Evolutionary conservation across 2,797 vertebrate genomes (phyloP).

Genomic region (Denticeps clupeoides): DNA sequence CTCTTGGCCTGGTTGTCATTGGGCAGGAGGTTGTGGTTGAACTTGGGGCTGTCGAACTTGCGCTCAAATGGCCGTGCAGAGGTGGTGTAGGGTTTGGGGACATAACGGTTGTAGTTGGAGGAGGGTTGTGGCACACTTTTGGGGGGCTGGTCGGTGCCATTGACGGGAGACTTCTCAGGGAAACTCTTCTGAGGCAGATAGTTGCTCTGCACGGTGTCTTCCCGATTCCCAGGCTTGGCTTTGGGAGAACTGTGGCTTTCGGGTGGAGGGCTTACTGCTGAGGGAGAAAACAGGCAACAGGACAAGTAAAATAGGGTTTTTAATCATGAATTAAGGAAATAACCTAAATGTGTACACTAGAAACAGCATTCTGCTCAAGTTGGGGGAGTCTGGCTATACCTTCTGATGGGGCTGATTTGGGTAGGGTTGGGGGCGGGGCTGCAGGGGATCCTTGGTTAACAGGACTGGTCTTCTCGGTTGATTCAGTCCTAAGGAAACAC

Average conservation of each 20-base stretch:
- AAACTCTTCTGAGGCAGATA: constrained; percentile 86
- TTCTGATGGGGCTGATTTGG: constrained; percentile 61
- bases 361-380: background rate
- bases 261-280: constrained; percentile 45
- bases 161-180: constrained; percentile 77
- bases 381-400: background rate
- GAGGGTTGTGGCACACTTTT: constrained; percentile 74
- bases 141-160: constrained; percentile 66
- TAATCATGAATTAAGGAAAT: background rate
- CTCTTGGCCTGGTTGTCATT: constrained; percentile 72
- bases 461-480: constrained; percentile 66
- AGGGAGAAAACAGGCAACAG: background rate
- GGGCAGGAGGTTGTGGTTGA: constrained; percentile 95
- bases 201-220: constrained; percentile 75
- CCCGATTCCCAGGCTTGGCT: constrained; percentile 65
- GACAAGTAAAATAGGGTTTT: background rate
- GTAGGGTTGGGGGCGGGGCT: constrained; percentile 64
- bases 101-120: constrained; percentile 73
- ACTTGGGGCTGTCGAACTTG: constrained; percentile 97
- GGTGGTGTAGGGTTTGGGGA: constrained; percentile 76
- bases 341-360: background rate
- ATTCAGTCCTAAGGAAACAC: no score
- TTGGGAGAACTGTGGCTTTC: constrained; percentile 44
- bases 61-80: constrained; percentile 82
- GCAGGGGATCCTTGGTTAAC: constrained; percentile 66